phyloP scores from a whole-genome alignment of 2,797 vertebrate genomes.

The Naso thynnoides region DNA sequence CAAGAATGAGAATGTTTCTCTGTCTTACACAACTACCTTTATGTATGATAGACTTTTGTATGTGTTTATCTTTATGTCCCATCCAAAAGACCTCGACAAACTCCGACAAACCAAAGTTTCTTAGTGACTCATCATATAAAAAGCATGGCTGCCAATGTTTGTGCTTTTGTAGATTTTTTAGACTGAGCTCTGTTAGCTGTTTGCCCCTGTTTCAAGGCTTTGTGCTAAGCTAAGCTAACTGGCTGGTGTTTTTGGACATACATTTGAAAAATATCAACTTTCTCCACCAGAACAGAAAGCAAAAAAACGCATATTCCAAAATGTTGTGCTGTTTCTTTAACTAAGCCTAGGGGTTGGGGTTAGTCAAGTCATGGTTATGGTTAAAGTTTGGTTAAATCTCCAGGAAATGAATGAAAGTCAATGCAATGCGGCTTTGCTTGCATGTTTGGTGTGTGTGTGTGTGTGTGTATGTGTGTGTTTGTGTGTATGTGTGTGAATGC shows the following conservation, averaged over 20 bases:
- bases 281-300: conserved; percentile 4
- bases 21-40: neutral
- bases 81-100: too few relatives aligned
- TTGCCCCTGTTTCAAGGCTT: neutral
- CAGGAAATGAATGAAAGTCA: conserved; percentile 66
- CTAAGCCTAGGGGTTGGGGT: neutral
- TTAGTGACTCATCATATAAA: too few relatives aligned
- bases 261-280: neutral
- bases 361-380: conserved; percentile 30
- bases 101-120: neutral
- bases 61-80: conserved; percentile 3
- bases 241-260: neutral
- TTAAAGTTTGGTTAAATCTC: conserved; percentile 47
- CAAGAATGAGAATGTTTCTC: conserved; percentile 23
- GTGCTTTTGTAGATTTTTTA: neutral
- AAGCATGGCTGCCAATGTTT: too few relatives aligned
- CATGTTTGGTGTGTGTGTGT: conserved; percentile 53
- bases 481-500: conserved; percentile 31
- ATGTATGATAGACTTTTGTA: neutral
- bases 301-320: neutral
- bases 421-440: conserved; percentile 43
- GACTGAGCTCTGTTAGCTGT: neutral
- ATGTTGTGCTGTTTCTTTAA: neutral
- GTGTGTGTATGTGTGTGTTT: conserved; percentile 64
- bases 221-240: conserved; percentile 8